Percentiles rank a stretch among this genome's conserved stretches.
Conservation (phyloP, 2,797 vertebrate species). For the Euphonia xanthogaster region DNA sequence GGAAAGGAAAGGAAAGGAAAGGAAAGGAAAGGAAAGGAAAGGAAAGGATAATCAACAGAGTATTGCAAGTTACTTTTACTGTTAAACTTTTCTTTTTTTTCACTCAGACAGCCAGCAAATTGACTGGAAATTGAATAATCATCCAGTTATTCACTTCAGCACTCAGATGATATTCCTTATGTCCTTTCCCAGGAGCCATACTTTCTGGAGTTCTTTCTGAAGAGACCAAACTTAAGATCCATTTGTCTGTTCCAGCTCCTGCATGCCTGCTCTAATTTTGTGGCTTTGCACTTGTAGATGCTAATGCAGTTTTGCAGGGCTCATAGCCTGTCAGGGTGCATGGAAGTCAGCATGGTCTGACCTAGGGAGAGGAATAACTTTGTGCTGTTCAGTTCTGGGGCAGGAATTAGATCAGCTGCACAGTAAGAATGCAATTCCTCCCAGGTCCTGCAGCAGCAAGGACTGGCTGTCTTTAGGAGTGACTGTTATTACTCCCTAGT, state of each 20-base stretch:
- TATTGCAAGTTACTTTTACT: neutral
- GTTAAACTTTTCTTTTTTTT: neutral
- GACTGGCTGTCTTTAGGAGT: slow-evolving; percentile 25
- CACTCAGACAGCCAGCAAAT: neutral
- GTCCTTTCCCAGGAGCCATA: neutral
- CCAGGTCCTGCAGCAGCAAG: neutral
- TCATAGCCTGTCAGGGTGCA: neutral
- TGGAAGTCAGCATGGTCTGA: neutral
- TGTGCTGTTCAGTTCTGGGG: neutral
- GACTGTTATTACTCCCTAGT: slow-evolving; percentile 3
- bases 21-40: rapidly evolving
- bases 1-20: neutral
- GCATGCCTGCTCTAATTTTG: slow-evolving; percentile 2
- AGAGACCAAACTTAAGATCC: neutral
- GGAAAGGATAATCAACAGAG: neutral
- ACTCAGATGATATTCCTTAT: neutral
- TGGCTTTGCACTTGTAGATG: slow-evolving; percentile 17
- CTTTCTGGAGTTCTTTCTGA: neutral
- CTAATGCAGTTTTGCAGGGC: neutral
- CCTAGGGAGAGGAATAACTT: slow-evolving; percentile 6
- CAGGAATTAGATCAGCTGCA: neutral
- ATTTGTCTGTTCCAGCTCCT: neutral
- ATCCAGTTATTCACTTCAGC: neutral
- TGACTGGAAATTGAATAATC: neutral
- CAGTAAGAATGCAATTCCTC: neutral